Base-by-base conservation (phyloP, 2,113 vertebrate genomes). In the Tyrannus savana region DNA sequence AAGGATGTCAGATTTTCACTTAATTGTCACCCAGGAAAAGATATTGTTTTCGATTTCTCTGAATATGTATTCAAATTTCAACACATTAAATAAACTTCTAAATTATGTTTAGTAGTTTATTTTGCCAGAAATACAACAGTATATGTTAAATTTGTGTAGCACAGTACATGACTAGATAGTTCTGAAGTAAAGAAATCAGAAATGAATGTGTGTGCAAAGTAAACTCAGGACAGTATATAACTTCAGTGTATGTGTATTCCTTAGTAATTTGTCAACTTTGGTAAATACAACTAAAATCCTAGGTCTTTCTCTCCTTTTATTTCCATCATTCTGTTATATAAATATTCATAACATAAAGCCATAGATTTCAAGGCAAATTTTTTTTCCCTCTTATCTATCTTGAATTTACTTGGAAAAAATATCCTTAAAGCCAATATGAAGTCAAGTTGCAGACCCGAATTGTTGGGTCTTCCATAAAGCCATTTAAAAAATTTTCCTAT, bases 191-290 rank as follows among this genome's bases (percentile, higher is more conserved):
- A 35, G 3, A 63, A 86, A 52, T 19, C n/a, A 83, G 46, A 76
- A 39, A 2, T 19, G 4, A 59, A 7, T n/a, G 6, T 44, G 4
- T n/a, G 6, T 23, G 17, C 37, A 44, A 6, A 55, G 16, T 37
- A 37, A 7, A 44, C 6, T 49, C 1, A n/a, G 12, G 39, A 28
- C 2, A 58, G 2, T 28, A 28, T 7, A 78, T 21, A 50, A n/a
- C 0, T 56, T 22, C 47, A 39, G 1, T 66, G 16, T 37, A 23
- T 7, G 19, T 4, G 22, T 2, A 1, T 14, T 67, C 6, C 19
- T 79, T 14, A 49, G 13, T 13, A 69, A 30, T 47, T 60, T 52
- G 10, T 39, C 0, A 0, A 21, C 42, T 73, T 81, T 69, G 7
- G 2, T 7, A 56, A 74, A 56, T 33, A 16, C 2, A 39, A 19